Conservation (phyloP, 2,113 vertebrate species). For the Pogonocichla stellata region DNA sequence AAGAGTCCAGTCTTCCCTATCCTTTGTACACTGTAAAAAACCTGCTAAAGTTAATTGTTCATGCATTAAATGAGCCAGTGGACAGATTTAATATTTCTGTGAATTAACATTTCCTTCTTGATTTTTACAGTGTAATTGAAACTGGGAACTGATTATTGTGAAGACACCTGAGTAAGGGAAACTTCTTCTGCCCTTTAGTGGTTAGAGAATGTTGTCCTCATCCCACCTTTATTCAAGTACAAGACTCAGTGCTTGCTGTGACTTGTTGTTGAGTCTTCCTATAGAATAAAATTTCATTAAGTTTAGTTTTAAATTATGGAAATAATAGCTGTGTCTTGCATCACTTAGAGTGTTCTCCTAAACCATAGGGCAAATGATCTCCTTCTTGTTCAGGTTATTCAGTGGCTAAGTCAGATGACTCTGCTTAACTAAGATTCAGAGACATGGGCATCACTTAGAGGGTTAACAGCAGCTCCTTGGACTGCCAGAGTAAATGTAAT, state of each 20-base stretch:
- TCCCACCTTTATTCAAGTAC: not conserved
- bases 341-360: not conserved
- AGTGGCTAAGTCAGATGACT: not conserved
- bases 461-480: not conserved
- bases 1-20: not conserved
- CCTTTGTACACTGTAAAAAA: not conserved
- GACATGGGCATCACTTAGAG: not conserved
- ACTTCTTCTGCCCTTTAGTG: not conserved
- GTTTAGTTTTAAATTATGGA: not conserved
- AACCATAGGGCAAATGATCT: not conserved
- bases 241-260: not conserved
- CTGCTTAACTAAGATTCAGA: not conserved
- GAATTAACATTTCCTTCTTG: not conserved
- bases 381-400: not conserved
- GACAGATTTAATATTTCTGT: not conserved
- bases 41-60: not conserved
- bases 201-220: not conserved
- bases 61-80: not conserved
- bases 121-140: not conserved
- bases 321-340: not conserved
- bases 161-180: not conserved
- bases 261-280: not conserved
- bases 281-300: not conserved
- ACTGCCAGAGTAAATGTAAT: not conserved
- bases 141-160: not conserved